A percentile compares a stretch with the other conserved stretches of the same genome.
Conservation (phyloP, 2,113 vertebrate species). For the Neoarius graeffei region DNA sequence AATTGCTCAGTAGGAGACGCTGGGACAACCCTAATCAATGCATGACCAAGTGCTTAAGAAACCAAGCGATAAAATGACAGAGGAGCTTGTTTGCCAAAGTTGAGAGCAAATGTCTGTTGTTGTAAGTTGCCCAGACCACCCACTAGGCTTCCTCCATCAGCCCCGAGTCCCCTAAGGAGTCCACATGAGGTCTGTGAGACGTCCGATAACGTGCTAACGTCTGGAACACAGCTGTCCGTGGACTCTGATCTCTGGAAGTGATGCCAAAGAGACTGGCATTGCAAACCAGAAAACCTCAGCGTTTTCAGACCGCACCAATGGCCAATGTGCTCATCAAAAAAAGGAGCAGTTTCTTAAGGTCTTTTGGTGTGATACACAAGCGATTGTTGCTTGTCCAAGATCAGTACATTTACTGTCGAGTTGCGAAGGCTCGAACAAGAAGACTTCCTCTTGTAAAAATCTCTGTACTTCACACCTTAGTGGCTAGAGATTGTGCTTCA, state of each 20-base stretch:
- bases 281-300: not conserved
- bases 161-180: constrained; percentile 6
- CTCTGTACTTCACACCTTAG: constrained; percentile 74
- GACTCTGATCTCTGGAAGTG: constrained; percentile 22
- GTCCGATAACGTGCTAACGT: constrained; percentile 12
- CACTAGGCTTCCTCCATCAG: constrained; percentile 32
- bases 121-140: constrained; percentile 37
- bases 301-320: not conserved
- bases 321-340: not conserved
- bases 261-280: constrained; percentile 21
- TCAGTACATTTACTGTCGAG: constrained; percentile 36
- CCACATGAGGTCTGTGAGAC: constrained; percentile 12
- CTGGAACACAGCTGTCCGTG: constrained; percentile 53
- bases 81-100: constrained; percentile 21
- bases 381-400: constrained; percentile 33
- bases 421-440: constrained; percentile 25
- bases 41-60: constrained; percentile 53
- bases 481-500: constrained; percentile 76
- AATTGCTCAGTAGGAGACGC: constrained; percentile 33
- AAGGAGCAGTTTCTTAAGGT: constrained; percentile 21
- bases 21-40: constrained; percentile 36
- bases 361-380: constrained; percentile 32
- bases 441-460: constrained; percentile 17
- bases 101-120: constrained; percentile 33
- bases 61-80: constrained; percentile 33